Evolutionary conservation across 2,797 vertebrate genomes (phyloP), one percentile per base, ranked within the genome.

Genomic region (Sebastes minor): DNA sequence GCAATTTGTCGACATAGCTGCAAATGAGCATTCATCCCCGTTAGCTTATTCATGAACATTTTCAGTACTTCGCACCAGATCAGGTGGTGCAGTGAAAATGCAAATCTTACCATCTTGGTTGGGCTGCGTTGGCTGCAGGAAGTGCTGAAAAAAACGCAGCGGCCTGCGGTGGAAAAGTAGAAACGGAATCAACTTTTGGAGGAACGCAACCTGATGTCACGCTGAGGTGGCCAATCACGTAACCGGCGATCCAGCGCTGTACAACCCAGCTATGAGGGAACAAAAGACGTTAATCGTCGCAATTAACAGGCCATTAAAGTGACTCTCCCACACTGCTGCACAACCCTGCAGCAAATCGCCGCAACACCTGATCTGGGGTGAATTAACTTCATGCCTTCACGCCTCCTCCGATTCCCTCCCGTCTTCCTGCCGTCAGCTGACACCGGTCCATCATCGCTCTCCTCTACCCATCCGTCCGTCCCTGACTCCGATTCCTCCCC

Each of bases 21-120:
- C 14, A 18, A 46, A 46, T 46, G 42, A 2, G 42, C 42, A 46
- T 46, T 0, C 16, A 18, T 46, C 42, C 16, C 16, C 3, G 0
- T 46, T 18, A 2, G 16, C 42, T 46, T 46, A 46, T 46, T 46
- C 42, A 46, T 46, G 42, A 46, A 46, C 16, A 18, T 46, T 46
- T 46, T 46, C 42, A 46, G 1, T 46, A 18, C 42, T 18, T 46
- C 16, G 0, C 42, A 46, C 42, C 42, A 46, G 42, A 46, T 46
- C 42, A 46, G 42, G 16, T 8, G 16, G 16, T 46, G 42, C 42
- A 8, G 42, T 46, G 42, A 46, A 46, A 46, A 46, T 46, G 42
- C 42, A 18, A 46, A 46, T 46, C 0, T 1, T 46, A 46, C 42
- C 16, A 46, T 18, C 6, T 8, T 18, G 42, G 3, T 46, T 0